These are phyloP conservation scores for Aplocera efformata DNA, from an alignment of 2,888 invertebrate genomes.

Conservation along the genomic window DNA sequence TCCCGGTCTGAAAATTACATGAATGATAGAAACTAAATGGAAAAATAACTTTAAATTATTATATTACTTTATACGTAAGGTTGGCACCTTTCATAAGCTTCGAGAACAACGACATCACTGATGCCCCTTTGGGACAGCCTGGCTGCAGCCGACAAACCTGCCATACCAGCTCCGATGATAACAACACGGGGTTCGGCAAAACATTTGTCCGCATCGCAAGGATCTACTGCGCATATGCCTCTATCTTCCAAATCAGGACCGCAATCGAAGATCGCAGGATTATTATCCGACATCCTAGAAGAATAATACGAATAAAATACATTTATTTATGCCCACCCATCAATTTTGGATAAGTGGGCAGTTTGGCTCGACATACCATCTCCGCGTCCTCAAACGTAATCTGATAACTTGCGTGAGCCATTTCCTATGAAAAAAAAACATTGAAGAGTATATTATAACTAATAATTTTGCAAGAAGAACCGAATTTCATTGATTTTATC, in stretches of 20 bases:
- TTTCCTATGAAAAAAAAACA: constrained; percentile 45
- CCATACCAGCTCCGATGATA: constrained; percentile 89
- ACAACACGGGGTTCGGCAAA: constrained; percentile 83
- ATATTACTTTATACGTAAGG: no score
- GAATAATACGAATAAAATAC: constrained; percentile 18
- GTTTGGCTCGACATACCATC: constrained; percentile 45
- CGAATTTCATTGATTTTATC: constrained; percentile 2
- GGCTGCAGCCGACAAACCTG: constrained; percentile 89
- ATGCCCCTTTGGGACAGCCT: constrained; percentile 85
- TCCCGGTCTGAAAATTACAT: constrained; percentile 81
- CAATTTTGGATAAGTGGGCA: constrained; percentile 21
- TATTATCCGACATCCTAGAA: constrained; percentile 43
- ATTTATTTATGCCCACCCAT: constrained; percentile 21
- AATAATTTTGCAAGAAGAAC: constrained; percentile 8
- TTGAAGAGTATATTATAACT: constrained; percentile 21
- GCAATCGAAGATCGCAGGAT: constrained; percentile 43
- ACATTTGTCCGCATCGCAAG: constrained; percentile 52
- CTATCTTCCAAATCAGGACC: constrained; percentile 56
- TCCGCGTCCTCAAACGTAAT: constrained; percentile 39
- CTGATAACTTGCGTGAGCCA: constrained; percentile 25
- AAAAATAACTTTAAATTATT: no score
- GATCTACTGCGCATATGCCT: constrained; percentile 53
- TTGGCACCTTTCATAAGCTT: constrained; percentile 86
- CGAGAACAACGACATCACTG: constrained; percentile 84
- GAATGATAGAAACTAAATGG: no score